phyloP scores from a whole-genome alignment of 2,797 vertebrate species.

The Phoxinus dragarum region DNA sequence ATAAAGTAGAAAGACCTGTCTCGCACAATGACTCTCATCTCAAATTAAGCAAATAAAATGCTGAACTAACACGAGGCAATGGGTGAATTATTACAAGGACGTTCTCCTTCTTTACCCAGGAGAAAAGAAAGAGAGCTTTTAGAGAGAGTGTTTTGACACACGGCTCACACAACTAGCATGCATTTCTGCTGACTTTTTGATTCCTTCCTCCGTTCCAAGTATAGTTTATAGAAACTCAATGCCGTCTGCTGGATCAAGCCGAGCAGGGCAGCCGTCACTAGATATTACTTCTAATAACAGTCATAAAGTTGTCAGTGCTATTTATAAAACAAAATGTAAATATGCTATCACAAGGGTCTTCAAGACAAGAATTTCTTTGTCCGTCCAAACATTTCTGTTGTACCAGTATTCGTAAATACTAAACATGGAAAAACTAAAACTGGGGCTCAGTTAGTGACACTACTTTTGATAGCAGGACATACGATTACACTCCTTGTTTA shows the following conservation, averaged over 20 bases:
- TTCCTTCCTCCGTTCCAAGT: slow-evolving; percentile 42
- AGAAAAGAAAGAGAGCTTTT: slow-evolving; percentile 29
- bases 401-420: neutral
- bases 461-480: neutral
- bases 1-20: slow-evolving; percentile 46
- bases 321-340: slow-evolving; percentile 44
- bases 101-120: neutral
- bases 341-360: slow-evolving; percentile 15
- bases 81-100: slow-evolving; percentile 21
- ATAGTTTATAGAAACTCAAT: slow-evolving; percentile 55
- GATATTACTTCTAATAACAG: slow-evolving; percentile 60
- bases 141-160: slow-evolving; percentile 28
- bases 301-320: slow-evolving; percentile 50
- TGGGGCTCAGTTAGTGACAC: neutral
- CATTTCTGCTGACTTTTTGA: slow-evolving; percentile 52
- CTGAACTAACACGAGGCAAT: slow-evolving; percentile 30
- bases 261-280: slow-evolving; percentile 43
- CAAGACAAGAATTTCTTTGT: slow-evolving; percentile 26
- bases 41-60: slow-evolving; percentile 51
- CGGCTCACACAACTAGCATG: slow-evolving; percentile 16
- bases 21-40: slow-evolving; percentile 34
- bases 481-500: neutral
- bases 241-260: slow-evolving; percentile 47
- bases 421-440: neutral
- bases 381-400: neutral